Evolutionary conservation across 2,113 vertebrate species (phyloP).

Genomic region (Sapajus apella): DNA sequence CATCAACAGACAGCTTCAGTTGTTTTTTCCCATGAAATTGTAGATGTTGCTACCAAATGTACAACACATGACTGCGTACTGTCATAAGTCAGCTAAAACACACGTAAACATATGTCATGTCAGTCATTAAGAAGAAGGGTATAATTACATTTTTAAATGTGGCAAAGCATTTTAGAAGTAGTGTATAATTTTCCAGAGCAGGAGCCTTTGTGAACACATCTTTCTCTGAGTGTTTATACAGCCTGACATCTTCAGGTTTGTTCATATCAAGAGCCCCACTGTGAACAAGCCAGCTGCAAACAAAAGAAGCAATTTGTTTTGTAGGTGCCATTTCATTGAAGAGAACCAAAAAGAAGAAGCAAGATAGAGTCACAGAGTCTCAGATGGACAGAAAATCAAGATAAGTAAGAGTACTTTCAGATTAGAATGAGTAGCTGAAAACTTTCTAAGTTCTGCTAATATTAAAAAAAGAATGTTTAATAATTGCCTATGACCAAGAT

Average conservation of each 20-base stretch:
- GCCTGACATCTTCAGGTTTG: conserved; percentile 83
- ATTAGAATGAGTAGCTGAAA: background rate
- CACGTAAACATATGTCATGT: conserved; percentile 83
- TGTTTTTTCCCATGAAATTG: conserved; percentile 70
- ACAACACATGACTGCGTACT: conserved; percentile 71
- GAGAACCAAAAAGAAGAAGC: conserved; percentile 53
- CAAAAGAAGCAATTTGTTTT: conserved; percentile 85
- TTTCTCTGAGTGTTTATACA: conserved; percentile 83
- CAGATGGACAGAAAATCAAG: background rate
- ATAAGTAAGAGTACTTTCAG: background rate
- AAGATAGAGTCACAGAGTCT: background rate
- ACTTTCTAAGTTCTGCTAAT: background rate
- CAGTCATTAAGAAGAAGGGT: conserved; percentile 84
- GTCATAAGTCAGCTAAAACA: conserved; percentile 85
- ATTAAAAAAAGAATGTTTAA: background rate
- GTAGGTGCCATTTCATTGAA: conserved; percentile 75
- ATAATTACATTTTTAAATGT: conserved; percentile 87
- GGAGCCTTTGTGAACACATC: conserved; percentile 81
- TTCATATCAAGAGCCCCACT: conserved; percentile 84
- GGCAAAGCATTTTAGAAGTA: conserved; percentile 84
- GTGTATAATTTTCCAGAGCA: conserved; percentile 83
- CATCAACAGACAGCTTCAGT: conserved; percentile 63
- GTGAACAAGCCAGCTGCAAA: conserved; percentile 82
- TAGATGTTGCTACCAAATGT: conserved; percentile 73
- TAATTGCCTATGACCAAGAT: background rate